Evolutionary conservation across 2,113 vertebrate genomes (phyloP).

Genomic region (Pachyramphus minor): DNA sequence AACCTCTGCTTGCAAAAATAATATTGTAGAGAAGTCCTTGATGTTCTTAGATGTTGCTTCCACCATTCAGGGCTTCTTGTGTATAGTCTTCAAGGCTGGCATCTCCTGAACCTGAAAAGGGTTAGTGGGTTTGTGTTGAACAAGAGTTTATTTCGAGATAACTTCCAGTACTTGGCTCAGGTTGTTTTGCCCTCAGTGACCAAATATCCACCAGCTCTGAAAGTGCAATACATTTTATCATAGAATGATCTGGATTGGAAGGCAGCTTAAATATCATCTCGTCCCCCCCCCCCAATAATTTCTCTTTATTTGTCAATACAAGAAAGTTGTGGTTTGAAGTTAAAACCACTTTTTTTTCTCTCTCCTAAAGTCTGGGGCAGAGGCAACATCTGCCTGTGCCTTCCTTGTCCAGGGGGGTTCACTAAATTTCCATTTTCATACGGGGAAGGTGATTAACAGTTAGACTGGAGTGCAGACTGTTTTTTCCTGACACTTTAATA

Average conservation of each 20-base stretch:
- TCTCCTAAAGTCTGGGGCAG: background rate
- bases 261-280: background rate
- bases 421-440: background rate
- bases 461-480: background rate
- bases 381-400: background rate
- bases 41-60: background rate
- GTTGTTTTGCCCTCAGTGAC: background rate
- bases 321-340: background rate
- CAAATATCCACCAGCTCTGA: background rate
- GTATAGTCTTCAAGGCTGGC: background rate
- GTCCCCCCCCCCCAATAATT: background rate
- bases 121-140: background rate
- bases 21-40: background rate
- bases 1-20: background rate
- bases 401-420: background rate
- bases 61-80: background rate
- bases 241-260: background rate
- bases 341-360: background rate
- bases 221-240: background rate
- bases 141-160: background rate
- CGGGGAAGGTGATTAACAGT: background rate
- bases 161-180: background rate
- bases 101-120: background rate
- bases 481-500: conserved; percentile 12
- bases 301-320: background rate